Conservation (phyloP, 2,113 vertebrate species). For the Gymnarchus niloticus region DNA sequence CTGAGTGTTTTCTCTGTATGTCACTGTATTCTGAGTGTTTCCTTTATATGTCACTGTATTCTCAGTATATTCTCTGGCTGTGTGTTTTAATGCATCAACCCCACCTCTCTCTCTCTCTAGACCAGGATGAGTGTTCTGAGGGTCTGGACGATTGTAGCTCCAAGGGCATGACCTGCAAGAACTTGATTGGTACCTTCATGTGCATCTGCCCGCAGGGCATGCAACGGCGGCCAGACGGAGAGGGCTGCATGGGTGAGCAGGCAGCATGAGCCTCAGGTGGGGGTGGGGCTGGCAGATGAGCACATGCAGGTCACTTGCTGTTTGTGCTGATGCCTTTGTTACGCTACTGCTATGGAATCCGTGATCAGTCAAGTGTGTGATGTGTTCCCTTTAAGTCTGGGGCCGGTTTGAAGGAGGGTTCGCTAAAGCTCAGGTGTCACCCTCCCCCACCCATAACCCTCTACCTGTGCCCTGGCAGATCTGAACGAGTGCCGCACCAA, state of each 20-base stretch:
- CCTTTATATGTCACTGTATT: neutral
- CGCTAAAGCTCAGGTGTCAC: neutral
- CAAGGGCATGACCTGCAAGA: slow-evolving; percentile 87
- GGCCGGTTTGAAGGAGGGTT: neutral
- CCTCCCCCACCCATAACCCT: neutral
- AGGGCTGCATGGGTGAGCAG: slow-evolving; percentile 83
- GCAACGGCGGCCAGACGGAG: slow-evolving; percentile 72
- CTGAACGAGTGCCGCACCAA: slow-evolving; percentile 82
- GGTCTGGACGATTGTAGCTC: slow-evolving; percentile 79
- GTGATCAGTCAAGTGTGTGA: neutral
- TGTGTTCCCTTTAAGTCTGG: neutral
- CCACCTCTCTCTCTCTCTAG: slow-evolving; percentile 47
- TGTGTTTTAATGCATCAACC: neutral
- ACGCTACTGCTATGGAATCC: neutral
- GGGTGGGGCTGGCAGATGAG: neutral
- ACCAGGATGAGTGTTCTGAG: slow-evolving; percentile 82
- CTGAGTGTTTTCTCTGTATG: neutral
- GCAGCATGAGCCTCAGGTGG: neutral
- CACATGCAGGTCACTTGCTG: neutral
- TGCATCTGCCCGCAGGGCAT: slow-evolving; percentile 83
- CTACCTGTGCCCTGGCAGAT: slow-evolving; percentile 55
- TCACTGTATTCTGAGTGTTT: neutral
- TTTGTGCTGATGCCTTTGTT: no score
- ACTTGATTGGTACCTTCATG: slow-evolving; percentile 85
- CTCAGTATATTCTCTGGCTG: neutral